Evolutionary conservation across 2,888 invertebrate species (phyloP).

Genomic region (Polydesmus complanatus): DNA sequence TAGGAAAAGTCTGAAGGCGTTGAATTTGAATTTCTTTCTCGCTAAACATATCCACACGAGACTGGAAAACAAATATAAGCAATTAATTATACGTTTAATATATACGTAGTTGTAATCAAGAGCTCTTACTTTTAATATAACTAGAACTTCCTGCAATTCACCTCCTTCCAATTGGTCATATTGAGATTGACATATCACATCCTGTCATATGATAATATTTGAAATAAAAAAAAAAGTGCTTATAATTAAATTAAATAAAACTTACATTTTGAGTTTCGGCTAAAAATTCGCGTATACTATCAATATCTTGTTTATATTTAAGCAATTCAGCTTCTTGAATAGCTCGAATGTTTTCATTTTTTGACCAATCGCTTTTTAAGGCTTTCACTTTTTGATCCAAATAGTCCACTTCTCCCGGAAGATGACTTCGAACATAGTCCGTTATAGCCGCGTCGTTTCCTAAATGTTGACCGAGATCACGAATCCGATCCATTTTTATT

Average conservation of each 20-base stretch:
- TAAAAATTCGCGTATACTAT: slow-evolving; percentile 10
- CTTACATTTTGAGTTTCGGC: slow-evolving; percentile 13
- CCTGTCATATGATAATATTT: background rate
- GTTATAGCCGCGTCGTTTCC: slow-evolving; percentile 1
- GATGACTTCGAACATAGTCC: slow-evolving; percentile 8
- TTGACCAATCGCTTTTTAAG: slow-evolving; percentile 12
- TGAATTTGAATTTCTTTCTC: slow-evolving; percentile 2
- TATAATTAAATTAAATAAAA: background rate
- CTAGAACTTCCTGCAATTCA: background rate
- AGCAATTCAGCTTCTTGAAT: slow-evolving; percentile 13
- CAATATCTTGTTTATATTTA: slow-evolving; percentile 5
- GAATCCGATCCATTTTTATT: background rate
- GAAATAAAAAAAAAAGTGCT: background rate
- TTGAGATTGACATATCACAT: background rate
- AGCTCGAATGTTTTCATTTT: slow-evolving; percentile 7
- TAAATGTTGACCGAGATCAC: background rate
- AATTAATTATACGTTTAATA: background rate
- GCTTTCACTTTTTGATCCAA: slow-evolving; percentile 15
- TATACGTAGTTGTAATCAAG: too few species aligned
- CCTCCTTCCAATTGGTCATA: background rate
- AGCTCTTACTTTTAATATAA: background rate
- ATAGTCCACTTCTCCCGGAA: slow-evolving; percentile 18
- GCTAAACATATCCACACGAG: slow-evolving; percentile 9
- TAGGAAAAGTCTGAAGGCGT: background rate
- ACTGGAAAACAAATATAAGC: background rate